phyloP scores from a whole-genome alignment of 1,140 invertebrate genomes.

The Mylabris phalerata region DNA sequence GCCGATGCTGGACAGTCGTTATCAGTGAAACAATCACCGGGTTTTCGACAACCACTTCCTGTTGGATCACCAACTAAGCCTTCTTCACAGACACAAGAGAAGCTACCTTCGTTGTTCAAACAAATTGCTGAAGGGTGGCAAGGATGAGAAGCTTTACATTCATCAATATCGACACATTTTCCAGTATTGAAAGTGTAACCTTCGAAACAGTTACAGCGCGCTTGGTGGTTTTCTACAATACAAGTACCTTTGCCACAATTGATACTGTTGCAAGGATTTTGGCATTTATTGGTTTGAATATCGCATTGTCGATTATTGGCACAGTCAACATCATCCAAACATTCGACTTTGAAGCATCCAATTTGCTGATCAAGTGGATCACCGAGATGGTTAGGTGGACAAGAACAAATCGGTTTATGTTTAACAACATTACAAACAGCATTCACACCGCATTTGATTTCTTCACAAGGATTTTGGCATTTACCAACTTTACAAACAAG shows the following conservation, averaged over 20 bases:
- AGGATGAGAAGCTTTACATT: constrained; percentile 63
- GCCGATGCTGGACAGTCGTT: constrained; percentile 71
- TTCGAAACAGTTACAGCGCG: constrained; percentile 63
- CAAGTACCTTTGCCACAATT: constrained; percentile 71
- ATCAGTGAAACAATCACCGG: constrained; percentile 75
- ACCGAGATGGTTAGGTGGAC: constrained; percentile 71
- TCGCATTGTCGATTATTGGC: constrained; percentile 68
- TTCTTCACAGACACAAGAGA: constrained; percentile 64
- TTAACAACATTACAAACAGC: constrained; percentile 64
- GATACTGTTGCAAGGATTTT: constrained; percentile 67
- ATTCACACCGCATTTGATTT: constrained; percentile 61
- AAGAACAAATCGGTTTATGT: constrained; percentile 63
- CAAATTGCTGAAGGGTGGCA: constrained; percentile 74
- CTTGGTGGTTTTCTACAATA: constrained; percentile 59
- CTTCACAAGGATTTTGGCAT: constrained; percentile 69
- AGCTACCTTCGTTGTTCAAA: constrained; percentile 70
- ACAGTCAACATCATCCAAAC: constrained; percentile 68
- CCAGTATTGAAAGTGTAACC: constrained; percentile 63
- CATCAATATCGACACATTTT: constrained; percentile 73
- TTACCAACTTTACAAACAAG: constrained; percentile 64
- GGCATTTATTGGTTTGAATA: constrained; percentile 65
- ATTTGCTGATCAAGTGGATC: constrained; percentile 64
- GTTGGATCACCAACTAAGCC: constrained; percentile 73
- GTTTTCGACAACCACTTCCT: constrained; percentile 59
- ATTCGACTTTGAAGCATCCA: constrained; percentile 80